A percentile compares a stretch with the other conserved stretches of the same genome.
These are phyloP conservation scores for Coilia nasus DNA, from an alignment of 2,797 vertebrate genomes.

Conservation along the genomic window DNA sequence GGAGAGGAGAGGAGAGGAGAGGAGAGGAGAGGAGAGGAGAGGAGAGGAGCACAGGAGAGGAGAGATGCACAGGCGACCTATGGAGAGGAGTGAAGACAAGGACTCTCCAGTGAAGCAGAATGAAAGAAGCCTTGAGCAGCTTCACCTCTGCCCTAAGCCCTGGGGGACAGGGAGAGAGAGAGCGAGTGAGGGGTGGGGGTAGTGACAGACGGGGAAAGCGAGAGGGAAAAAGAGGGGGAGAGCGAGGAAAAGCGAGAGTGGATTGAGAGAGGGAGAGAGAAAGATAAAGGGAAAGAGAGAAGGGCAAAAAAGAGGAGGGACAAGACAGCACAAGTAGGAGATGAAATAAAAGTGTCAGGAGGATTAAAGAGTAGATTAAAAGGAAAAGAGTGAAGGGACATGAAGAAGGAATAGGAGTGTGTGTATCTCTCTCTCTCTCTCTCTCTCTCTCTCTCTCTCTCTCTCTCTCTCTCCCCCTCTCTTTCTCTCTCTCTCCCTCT, in stretches of 20 bases:
- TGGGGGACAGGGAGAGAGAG: not conserved
- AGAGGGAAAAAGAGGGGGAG: not conserved
- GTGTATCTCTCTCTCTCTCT: too few species aligned
- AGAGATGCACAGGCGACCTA: too few species aligned
- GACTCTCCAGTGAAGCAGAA: conserved; percentile 57
- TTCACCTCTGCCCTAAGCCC: conserved; percentile 49
- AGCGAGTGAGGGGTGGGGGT: not conserved
- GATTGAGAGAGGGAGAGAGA: not conserved
- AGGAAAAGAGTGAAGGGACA: not conserved
- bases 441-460: too few species aligned
- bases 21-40: not conserved
- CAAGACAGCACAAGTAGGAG: not conserved
- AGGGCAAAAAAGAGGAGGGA: not conserved
- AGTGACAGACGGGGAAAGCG: not conserved
- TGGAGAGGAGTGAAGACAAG: conserved; percentile 17
- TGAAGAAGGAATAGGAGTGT: too few species aligned
- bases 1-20: not conserved
- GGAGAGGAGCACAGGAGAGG: not conserved
- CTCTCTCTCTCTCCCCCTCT: too few species aligned
- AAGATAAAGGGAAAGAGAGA: not conserved
- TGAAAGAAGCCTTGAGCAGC: conserved; percentile 61
- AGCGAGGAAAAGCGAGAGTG: not conserved
- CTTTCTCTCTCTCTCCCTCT: too few species aligned
- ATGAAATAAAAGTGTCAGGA: not conserved
- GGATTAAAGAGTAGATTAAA: not conserved